Percentiles rank a stretch among this genome's conserved stretches.
These are phyloP conservation scores for Noctua fimbriata DNA, from an alignment of 2,888 invertebrate species.

Conservation along the genomic window DNA sequence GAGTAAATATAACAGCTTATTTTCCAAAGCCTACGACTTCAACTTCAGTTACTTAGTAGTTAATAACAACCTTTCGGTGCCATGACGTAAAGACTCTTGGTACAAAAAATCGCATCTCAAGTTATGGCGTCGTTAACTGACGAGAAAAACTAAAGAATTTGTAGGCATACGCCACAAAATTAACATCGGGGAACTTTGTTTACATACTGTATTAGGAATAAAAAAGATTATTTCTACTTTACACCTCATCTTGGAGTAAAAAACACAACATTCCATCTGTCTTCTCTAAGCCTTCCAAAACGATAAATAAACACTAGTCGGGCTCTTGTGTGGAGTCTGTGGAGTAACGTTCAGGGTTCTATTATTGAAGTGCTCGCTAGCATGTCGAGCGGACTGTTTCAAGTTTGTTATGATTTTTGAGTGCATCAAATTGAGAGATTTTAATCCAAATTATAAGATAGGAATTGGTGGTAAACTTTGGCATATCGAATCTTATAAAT, in stretches of 20 bases:
- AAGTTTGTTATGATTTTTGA: slow-evolving; percentile 61
- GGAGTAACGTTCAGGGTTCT: slow-evolving; percentile 76
- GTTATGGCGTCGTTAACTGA: slow-evolving; percentile 61
- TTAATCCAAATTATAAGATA: slow-evolving; percentile 14
- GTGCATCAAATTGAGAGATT: slow-evolving; percentile 45
- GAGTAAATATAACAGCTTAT: slow-evolving; percentile 66
- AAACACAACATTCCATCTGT: slow-evolving; percentile 89
- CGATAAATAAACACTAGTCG: slow-evolving; percentile 89
- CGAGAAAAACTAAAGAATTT: slow-evolving; percentile 60
- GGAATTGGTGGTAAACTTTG: neutral
- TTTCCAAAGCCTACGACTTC: slow-evolving; percentile 42
- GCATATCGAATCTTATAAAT: neutral
- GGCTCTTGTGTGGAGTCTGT: slow-evolving; percentile 82
- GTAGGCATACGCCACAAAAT: slow-evolving; percentile 72
- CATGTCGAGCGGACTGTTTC: slow-evolving; percentile 67
- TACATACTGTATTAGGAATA: slow-evolving; percentile 79
- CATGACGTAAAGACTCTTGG: slow-evolving; percentile 32
- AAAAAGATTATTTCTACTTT: slow-evolving; percentile 83
- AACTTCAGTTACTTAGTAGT: slow-evolving; percentile 53
- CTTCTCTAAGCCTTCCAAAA: slow-evolving; percentile 89
- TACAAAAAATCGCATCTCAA: slow-evolving; percentile 57
- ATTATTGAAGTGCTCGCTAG: slow-evolving; percentile 77
- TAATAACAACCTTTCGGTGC: slow-evolving; percentile 44
- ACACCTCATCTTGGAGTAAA: slow-evolving; percentile 85
- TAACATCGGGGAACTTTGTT: slow-evolving; percentile 76